phyloP scores from a whole-genome alignment of 2,888 invertebrate species.

The Molorchus minor region DNA sequence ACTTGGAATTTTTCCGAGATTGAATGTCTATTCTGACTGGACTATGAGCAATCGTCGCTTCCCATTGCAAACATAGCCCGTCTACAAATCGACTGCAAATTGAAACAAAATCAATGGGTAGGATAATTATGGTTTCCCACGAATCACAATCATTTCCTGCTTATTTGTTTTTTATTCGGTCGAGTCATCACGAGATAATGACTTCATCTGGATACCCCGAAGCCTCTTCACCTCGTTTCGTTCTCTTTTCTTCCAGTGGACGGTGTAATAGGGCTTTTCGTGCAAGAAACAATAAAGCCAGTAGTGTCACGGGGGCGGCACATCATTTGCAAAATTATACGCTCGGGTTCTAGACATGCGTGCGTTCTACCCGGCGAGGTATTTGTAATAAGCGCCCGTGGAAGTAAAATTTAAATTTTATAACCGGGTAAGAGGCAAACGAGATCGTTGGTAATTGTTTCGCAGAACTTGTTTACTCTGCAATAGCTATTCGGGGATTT shows the following conservation, averaged over 20 bases:
- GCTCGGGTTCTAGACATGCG: conserved; percentile 42
- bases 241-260: conserved; percentile 5
- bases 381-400: conserved; percentile 3
- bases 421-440: neutral
- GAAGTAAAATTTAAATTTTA: neutral
- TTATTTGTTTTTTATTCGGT: conserved; percentile 48
- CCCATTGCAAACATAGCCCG: conserved; percentile 2
- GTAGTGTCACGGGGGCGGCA: conserved; percentile 18
- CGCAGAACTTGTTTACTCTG: no score
- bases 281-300: neutral
- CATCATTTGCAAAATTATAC: conserved; percentile 50
- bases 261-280: neutral
- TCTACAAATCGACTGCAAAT: conserved; percentile 32
- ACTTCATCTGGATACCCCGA: conserved; percentile 47
- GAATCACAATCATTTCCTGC: conserved; percentile 49
- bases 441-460: no score
- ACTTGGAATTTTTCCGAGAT: no score
- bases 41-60: no score
- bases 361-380: conserved; percentile 44
- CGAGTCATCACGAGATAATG: conserved; percentile 52
- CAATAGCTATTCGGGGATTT: no score
- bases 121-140: conserved; percentile 44
- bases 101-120: conserved; percentile 38
- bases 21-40: no score
- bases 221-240: conserved; percentile 19